Evolutionary conservation across 2,113 vertebrate species (phyloP).

Genomic region (Galeopterus variegatus): DNA sequence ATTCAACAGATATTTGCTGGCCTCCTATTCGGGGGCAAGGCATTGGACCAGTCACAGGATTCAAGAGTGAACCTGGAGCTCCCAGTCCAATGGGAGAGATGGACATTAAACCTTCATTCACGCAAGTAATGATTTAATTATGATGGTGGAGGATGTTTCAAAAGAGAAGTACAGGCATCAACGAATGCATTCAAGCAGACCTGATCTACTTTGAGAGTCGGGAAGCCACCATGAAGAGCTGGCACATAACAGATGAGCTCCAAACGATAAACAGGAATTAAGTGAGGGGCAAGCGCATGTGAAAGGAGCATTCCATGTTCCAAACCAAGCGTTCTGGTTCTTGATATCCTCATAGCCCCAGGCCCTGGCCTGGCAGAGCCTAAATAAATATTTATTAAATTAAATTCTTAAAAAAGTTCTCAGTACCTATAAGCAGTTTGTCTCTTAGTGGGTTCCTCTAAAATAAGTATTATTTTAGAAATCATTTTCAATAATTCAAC

Average conservation of each 20-base stretch:
- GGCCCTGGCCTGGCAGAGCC: background rate
- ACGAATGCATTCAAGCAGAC: background rate
- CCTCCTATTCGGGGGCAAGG: background rate
- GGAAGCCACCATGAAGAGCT: background rate
- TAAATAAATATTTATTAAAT: slow-evolving; percentile 52
- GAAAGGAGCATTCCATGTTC: background rate
- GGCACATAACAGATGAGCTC: background rate
- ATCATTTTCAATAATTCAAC: slow-evolving; percentile 33
- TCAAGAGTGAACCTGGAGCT: background rate
- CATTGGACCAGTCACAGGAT: background rate
- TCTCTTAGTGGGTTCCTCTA: slow-evolving; percentile 18
- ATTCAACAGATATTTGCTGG: background rate
- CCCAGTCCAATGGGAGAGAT: background rate
- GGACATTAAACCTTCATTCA: background rate
- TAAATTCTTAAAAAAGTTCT: background rate
- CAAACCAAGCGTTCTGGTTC: background rate
- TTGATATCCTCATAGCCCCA: background rate
- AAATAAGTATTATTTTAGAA: slow-evolving; percentile 19
- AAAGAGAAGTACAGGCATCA: background rate
- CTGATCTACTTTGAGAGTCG: background rate
- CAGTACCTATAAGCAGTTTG: slow-evolving; percentile 5
- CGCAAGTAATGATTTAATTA: background rate
- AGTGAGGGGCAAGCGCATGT: background rate
- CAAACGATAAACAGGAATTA: slow-evolving; percentile 11
- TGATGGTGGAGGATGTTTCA: background rate